Percentiles rank a stretch among this genome's conserved stretches.
phyloP scores from a whole-genome alignment of 1,140 invertebrate genomes.

The Nymphalis io region DNA sequence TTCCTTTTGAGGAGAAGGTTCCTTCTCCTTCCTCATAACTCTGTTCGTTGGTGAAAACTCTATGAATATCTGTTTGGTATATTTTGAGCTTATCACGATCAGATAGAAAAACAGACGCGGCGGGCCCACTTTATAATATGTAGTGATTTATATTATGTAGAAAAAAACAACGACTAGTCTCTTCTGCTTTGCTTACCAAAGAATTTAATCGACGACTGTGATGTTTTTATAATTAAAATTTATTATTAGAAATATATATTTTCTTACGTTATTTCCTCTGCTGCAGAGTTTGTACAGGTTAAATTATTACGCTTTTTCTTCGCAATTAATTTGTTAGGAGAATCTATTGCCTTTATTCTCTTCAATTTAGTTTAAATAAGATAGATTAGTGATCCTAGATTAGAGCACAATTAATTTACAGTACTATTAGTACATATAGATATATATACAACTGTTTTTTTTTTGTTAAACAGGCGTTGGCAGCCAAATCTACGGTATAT shows the following conservation, averaged over 20 bases:
- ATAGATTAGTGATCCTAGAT: conserved; percentile 3
- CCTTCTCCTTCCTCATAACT: too few relatives aligned
- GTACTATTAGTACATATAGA: background rate
- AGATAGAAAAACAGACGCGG: too few relatives aligned
- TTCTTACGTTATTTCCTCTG: background rate
- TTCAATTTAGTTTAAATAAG: background rate
- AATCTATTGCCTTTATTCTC: conserved; percentile 3
- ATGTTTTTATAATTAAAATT: conserved; percentile 4
- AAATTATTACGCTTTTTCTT: conserved; percentile 13
- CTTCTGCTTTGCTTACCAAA: background rate
- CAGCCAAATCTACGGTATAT: too few relatives aligned
- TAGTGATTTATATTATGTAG: background rate
- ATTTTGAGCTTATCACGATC: too few relatives aligned
- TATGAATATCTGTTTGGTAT: too few relatives aligned
- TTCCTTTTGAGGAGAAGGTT: too few relatives aligned
- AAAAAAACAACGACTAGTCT: background rate
- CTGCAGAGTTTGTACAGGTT: conserved; percentile 8
- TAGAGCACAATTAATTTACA: background rate
- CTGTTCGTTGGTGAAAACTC: too few relatives aligned
- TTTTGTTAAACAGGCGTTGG: too few relatives aligned
- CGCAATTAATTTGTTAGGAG: conserved; percentile 7
- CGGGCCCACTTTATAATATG: too few relatives aligned
- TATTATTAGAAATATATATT: conserved; percentile 13
- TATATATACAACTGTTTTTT: too few relatives aligned
- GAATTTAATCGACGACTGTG: background rate